Evolutionary conservation across 2,888 invertebrate genomes (phyloP), one percentile per base, ranked within the genome.

Genomic region (Microplitis deprimator): DNA sequence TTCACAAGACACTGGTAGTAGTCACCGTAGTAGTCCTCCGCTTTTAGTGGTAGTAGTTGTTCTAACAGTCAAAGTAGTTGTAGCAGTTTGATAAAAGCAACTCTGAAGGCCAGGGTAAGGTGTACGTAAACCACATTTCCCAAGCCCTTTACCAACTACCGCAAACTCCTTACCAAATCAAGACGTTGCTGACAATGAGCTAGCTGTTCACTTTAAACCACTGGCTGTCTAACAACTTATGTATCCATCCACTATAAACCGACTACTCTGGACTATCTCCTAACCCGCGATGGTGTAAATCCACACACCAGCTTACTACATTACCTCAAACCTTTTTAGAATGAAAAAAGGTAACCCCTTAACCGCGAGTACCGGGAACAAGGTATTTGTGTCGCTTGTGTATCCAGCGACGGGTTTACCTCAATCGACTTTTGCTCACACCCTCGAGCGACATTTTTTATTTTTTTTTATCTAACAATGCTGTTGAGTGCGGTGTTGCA

Each of bases 381-480:
- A 50, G 50, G 38, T 60, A 39, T 72, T 72, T 62, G 62, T 72
- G 71, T 72, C 71, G 17, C 40, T 20, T 40, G 16, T 68, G 41
- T 41, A 41, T 50, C 50, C 50, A 50, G 50, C 13, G 13, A 50
- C 29, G 62, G 61, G 38, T 72, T 40, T 72, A 72, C 61, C 71
- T 72, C 40, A 61, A 72, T 72, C 71, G 71, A 72, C 71, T 72
- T 72, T 72, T 72, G 71, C 62, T 29, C 71, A 38, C 13, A 40
- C 59, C 8, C 68, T 68, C 41, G 41, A 40, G 68, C 68, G 68
- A 40, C 16, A 40, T 41, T 41, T 41, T 17, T 20, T 8, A 29
- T 29, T 29, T 29, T 20, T 29, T 29, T 29, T 29, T 29, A 38
- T n/a, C 38, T 39, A 68, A 40, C 68, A 50, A 50, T 50, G 50